Base-by-base conservation (phyloP, 2,888 invertebrate genomes). In the Acanthopleura granulata region DNA sequence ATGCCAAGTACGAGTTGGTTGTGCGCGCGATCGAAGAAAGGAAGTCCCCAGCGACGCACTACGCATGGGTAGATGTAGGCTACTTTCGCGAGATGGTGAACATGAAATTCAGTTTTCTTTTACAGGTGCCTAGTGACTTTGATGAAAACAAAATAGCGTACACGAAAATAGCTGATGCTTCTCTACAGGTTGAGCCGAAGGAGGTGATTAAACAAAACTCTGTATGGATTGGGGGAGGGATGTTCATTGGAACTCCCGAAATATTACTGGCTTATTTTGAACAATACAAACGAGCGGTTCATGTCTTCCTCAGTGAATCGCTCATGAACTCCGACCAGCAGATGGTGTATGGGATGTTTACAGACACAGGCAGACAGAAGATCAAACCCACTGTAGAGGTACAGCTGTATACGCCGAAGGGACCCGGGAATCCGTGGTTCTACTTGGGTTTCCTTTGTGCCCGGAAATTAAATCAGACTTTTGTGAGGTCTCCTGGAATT, bases 31-130 rank as follows among this genome's bases (percentile, higher is more conserved):
- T 71, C 50, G n/a, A 62, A 25, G 57, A 71, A 57, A 75, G 75
- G 0, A n/a, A 49, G 22, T 75, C 51, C 22, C 66, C 22, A 9
- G 62, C 75, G 16, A 27, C 73, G 15, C 73, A 75, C 71, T 66
- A 75, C 51, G 62, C 69, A 29, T 77, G 77, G 77, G 11, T 75
- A 22, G 77, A 77, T 62, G 69, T 77, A 1, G 77, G 77, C 4
- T 71, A 76, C 61, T 75, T 77, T 49, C 66, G 77, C 49, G 4
- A 75, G 16, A 57, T 57, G 6, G 57, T 57, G 18, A 12, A 57
- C 22, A 1, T 6, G 4, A 57, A n/a, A 18, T 18, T 18, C 18
- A 22, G 22, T 57, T 57, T 57, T 57, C 6, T 12, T 22, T 22
- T 57, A 18, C 15, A 71, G 27, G 72, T 57, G 14, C 76, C 76